Evolutionary conservation across 1,140 invertebrate genomes (phyloP), one percentile per base, ranked within the genome.

Genomic region (Lepidurus arcticus): DNA sequence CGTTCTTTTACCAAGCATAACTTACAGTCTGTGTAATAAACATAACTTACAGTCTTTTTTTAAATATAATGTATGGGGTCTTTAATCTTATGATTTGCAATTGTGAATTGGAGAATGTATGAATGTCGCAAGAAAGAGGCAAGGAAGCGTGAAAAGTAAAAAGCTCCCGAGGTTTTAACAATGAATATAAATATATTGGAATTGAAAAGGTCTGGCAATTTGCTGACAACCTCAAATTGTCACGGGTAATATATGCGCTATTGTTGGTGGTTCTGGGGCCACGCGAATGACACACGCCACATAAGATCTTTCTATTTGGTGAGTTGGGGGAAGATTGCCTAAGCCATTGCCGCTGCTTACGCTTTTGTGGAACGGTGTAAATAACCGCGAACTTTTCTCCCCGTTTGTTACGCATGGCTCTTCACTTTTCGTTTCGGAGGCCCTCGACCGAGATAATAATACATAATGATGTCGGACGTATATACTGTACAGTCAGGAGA

Each of bases 341-440:
- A 2, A 10, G 45, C 16, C 21, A 13, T 21, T 65, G 16, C 21
- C 13, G 6, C 6, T 16, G 5, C 53, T 65, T 65, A 21, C 21
- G 16, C 21, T 9, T 16, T 21, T 13, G 21, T 65, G 13, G 21
- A 13, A 7, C 13, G 53, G 21, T n/a, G 53, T 21, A 65, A 65
- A 65, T 21, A 65, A 65, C 53, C 53, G 21, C 53, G 53, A 21
- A 65, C 21, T 13, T 65, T 65, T 65, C 21, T 21, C 21, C 53
- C 53, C 21, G 9, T 65, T 65, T 13, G 53, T 65, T 65, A 65
- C 53, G 53, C 53, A 65, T 65, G 53, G 53, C 8, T 16, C 53
- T 65, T 65, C 53, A 21, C 53, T 65, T 65, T 65, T 65, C 53
- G 53, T 65, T 65, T 65, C 53, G 21, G 53, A 65, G 21, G 16